phyloP scores from a whole-genome alignment of 2,888 invertebrate species.

The Netelia fuscicornis region DNA sequence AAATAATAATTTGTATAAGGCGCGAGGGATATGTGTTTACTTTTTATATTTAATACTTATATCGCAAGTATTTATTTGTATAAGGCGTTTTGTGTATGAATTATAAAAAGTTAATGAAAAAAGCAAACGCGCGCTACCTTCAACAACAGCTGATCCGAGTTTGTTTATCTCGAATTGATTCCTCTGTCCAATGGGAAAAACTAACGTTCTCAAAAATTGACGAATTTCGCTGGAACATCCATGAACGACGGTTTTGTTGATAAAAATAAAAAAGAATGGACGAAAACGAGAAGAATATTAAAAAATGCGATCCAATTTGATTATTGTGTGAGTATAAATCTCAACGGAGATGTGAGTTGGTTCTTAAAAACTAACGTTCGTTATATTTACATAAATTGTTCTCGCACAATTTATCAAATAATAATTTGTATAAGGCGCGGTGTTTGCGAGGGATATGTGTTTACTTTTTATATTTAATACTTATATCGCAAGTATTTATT shows the following conservation, averaged over 20 bases:
- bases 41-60: neutral
- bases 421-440: too few relatives aligned
- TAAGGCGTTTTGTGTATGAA: neutral
- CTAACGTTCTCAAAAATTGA: too few relatives aligned
- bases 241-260: neutral
- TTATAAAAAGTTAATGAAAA: too few relatives aligned
- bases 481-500: neutral
- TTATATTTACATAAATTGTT: too few relatives aligned
- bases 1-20: too few relatives aligned
- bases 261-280: neutral
- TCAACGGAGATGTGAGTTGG: neutral
- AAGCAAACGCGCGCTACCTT: constrained; percentile 20
- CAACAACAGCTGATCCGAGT: constrained; percentile 75
- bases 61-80: neutral
- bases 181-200: too few relatives aligned
- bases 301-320: neutral
- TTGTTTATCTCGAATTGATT: constrained; percentile 2
- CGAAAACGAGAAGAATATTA: neutral
- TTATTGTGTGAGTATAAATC: neutral
- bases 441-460: neutral
- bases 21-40: neutral
- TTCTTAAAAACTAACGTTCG: too few relatives aligned
- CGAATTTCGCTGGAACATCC: too few relatives aligned
- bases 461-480: neutral
- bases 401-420: too few relatives aligned